Base-by-base conservation (phyloP, 2,888 invertebrate species). In the Microdon myrmicae region DNA sequence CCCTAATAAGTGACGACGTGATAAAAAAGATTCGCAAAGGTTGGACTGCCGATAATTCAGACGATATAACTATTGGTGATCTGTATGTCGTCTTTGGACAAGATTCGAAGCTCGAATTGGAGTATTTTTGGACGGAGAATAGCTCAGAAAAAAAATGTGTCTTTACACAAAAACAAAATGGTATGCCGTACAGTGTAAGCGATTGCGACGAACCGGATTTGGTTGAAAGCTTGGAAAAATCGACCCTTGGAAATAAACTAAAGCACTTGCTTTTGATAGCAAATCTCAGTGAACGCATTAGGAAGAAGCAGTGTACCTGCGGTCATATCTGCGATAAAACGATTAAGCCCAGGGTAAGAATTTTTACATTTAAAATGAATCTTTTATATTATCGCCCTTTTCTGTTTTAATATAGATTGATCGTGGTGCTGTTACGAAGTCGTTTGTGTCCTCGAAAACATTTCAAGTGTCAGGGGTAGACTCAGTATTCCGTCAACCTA, bases 1-100 rank as follows among this genome's bases (percentile, higher is more conserved):
- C 79, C 1, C 67, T 80, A 23, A 72, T 80, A 1, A 78, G 73
- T 67, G 80, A 79, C 12, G 75, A 78, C 13, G 73, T 74, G 5
- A 72, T 79, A n/a, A 73, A 74, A 43, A 72, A 77, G 54, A 79
- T 80, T 29, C 75, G 79, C 43, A 72, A 71, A 22, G 95, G 95
- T 0, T 96, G 95, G 94, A 93, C 90, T 43, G 75, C 84, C 5
- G 81, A 84, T 9, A 89, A 89, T 73, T 87, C 89, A 1, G 90
- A 89, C 4, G 88, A 90, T 20, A 84, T 95, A 28, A 92, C 93
- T 3, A 84, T 96, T 19, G 95, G 95, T 0, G 95, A 96, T 80
- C 80, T 96, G 48, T 95, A 94, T 80, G 83, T 96, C 37, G 92
- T 95, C 87, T 90, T 92, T 73, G 81, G 81, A 0, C 74, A 78